Evolutionary conservation across 2,113 vertebrate genomes (phyloP).

Genomic region (Passer domesticus): DNA sequence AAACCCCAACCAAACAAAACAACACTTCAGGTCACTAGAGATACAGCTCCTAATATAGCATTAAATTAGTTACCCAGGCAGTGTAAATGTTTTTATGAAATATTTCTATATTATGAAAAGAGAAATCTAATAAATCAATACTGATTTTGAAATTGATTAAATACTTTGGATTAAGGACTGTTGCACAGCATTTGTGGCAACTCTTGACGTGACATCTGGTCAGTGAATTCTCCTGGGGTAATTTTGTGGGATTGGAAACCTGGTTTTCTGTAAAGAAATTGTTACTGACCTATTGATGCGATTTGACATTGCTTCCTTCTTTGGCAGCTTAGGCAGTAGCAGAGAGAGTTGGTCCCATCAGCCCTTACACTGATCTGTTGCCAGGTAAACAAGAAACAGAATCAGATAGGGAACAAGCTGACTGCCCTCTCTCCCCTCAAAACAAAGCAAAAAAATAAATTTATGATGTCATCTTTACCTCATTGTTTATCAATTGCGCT

Average conservation of each 20-base stretch:
- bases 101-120: not conserved
- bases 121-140: slow-evolving; percentile 11
- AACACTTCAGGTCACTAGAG: not conserved
- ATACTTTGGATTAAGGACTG: not conserved
- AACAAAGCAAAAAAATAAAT: not conserved
- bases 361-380: not conserved
- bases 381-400: not conserved
- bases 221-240: not conserved
- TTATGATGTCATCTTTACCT: not conserved
- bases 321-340: not conserved
- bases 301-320: not conserved
- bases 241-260: not conserved
- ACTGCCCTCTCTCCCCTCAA: not conserved
- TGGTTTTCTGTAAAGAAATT: slow-evolving; percentile 22
- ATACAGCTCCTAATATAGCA: not conserved
- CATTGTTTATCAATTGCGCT: not conserved
- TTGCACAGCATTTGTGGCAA: not conserved
- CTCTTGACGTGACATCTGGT: not conserved
- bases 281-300: not conserved
- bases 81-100: not conserved
- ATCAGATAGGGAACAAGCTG: not conserved
- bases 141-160: not conserved
- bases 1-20: too few species aligned
- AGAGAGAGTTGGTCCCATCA: not conserved
- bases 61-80: not conserved